phyloP scores from a whole-genome alignment of 2,888 invertebrate genomes.

The Koerneria pararmatus region DNA sequence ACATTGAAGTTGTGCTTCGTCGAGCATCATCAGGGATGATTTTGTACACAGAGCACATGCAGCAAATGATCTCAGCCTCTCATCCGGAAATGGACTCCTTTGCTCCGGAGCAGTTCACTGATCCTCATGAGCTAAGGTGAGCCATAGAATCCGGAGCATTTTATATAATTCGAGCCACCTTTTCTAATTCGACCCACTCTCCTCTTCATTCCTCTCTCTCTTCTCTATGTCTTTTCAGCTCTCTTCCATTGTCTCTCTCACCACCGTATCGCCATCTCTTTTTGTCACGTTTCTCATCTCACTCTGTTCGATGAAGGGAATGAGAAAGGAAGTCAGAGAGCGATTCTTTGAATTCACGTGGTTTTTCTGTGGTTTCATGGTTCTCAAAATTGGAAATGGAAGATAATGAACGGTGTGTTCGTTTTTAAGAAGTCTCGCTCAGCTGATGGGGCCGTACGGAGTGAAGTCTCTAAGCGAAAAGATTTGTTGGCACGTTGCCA shows the following conservation, averaged over 20 bases:
- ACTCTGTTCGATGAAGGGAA: conserved; percentile 15
- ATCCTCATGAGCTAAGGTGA: conserved; percentile 39
- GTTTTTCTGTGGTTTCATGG: background rate
- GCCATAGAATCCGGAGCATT: background rate
- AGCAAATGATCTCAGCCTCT: conserved; percentile 75
- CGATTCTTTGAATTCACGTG: too few species aligned
- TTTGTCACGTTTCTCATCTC: background rate
- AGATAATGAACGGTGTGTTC: background rate
- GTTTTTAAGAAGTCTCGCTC: conserved; percentile 80
- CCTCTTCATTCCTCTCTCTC: too few species aligned
- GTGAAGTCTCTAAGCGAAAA: conserved; percentile 94
- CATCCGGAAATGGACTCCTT: conserved; percentile 72
- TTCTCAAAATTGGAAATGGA: background rate
- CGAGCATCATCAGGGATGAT: conserved; percentile 91
- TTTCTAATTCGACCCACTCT: too few species aligned
- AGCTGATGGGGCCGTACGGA: conserved; percentile 95
- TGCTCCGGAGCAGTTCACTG: conserved; percentile 83
- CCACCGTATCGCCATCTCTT: background rate
- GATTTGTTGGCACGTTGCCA: conserved; percentile 95
- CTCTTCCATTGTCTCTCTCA: too few species aligned
- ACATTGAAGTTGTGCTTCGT: conserved; percentile 75
- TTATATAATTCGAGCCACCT: too few species aligned
- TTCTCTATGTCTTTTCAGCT: too few species aligned
- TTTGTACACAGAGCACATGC: conserved; percentile 90
- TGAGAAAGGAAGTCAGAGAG: too few species aligned